These are phyloP conservation scores for Lamellibrachia luymesi DNA, from an alignment of 1,140 invertebrate genomes.

Conservation along the genomic window DNA sequence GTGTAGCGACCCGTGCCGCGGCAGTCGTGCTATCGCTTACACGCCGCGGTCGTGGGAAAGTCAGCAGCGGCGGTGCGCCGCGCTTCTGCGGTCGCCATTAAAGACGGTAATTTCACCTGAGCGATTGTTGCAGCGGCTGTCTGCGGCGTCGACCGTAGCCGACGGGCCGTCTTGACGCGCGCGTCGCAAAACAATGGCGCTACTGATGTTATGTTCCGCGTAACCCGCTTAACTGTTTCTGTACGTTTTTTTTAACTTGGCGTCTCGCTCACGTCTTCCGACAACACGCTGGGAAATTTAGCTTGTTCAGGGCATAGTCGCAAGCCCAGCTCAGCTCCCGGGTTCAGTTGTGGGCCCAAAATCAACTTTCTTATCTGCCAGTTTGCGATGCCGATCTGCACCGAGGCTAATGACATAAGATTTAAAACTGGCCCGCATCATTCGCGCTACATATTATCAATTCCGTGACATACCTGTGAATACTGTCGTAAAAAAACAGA, in stretches of 20 bases:
- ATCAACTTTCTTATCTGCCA: no score
- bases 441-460: no score
- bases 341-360: no score
- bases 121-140: not conserved
- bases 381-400: no score
- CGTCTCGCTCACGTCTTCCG: not conserved
- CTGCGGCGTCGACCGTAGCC: not conserved
- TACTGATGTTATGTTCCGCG: not conserved
- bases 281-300: not conserved
- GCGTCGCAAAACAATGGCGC: not conserved
- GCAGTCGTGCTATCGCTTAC: not conserved
- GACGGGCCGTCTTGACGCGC: not conserved
- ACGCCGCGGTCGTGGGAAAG: not conserved
- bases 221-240: conserved; percentile 4
- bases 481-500: no score
- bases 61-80: not conserved
- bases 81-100: not conserved
- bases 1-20: not conserved
- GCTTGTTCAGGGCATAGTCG: no score
- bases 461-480: no score
- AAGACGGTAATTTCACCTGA: not conserved
- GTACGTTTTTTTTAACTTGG: not conserved
- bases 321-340: no score
- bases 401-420: no score
- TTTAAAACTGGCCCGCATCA: no score